Evolutionary conservation across 1,140 invertebrate species (phyloP), one percentile per base, ranked within the genome.

Genomic region (Catajapyx aquilonaris): DNA sequence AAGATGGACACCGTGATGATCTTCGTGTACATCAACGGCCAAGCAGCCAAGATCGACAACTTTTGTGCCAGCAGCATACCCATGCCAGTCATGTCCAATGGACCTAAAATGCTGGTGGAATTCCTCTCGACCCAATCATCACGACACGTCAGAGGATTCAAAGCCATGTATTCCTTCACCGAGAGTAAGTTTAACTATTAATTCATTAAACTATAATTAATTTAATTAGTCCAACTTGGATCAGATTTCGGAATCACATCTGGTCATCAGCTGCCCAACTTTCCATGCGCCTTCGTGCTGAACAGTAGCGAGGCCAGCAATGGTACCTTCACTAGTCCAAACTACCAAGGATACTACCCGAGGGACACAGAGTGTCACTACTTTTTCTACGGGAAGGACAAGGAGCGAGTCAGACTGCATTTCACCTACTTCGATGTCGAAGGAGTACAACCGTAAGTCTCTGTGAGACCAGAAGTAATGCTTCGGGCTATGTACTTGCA

Each of bases 41-140:
- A 75, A 48, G 66, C 73, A 60, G 77, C 79, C 49, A 73, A 77
- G 54, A 73, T 87, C 39, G 79, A 83, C 45, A 71, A 72, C 4
- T 78, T 84, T 46, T 93, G 87, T 52, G 84, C 81, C 1, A 67
- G 64, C 4, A 70, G 68, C 43, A 53, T 75, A 19, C 81, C 83
- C 0, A 72, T 71, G 42, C 78, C 81, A 25, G 61, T 91, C 31
- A 91, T 93, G 86, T 90, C 84, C 19, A 86, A 76, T 51, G 81
- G 83, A 20, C 74, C 76, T 20, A 65, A 72, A 43, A 61, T 93
- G 45, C 72, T 75, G 44, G 57, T 91, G 10, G 79, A 86, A 59
- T 87, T 90, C 53, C 60, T 71, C 16, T 81, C 79, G 20, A 57
- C 71, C 17, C 58, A 65, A 36, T 70, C 72, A 25, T 73, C 77